phyloP scores from a whole-genome alignment of 2,797 vertebrate genomes.

The Antrozous pallidus region DNA sequence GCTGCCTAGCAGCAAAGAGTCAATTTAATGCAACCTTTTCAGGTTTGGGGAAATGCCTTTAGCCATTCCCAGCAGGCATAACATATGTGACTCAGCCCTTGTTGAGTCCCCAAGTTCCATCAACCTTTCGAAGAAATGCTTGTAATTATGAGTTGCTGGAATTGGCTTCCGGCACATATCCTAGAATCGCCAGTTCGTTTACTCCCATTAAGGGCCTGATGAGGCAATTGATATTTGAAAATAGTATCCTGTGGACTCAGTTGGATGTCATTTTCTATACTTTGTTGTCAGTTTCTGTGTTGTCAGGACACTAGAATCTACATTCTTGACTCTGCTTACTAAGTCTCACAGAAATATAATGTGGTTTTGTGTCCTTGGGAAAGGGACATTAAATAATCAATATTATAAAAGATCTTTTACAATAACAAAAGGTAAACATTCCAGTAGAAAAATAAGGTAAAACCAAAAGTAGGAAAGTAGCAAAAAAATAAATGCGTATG shows the following conservation, averaged over 20 bases:
- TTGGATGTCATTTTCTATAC: not conserved
- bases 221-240: not conserved
- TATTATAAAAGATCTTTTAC: conserved; percentile 23
- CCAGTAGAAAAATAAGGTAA: not conserved
- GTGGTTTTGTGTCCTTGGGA: conserved; percentile 27
- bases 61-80: too few relatives aligned
- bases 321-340: not conserved
- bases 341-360: conserved; percentile 12
- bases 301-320: not conserved
- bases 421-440: not conserved
- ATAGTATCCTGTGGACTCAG: not conserved
- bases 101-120: too few relatives aligned
- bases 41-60: too few relatives aligned
- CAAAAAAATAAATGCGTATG: not conserved
- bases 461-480: not conserved
- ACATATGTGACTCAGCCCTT: too few relatives aligned
- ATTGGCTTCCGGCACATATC: too few relatives aligned
- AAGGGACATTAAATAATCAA: conserved; percentile 46
- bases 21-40: too few relatives aligned
- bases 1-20: too few relatives aligned
- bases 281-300: not conserved
- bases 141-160: too few relatives aligned
- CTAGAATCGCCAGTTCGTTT: not conserved
- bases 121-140: too few relatives aligned
- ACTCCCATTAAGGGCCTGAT: not conserved